Base-by-base conservation (phyloP, 1,140 invertebrate genomes). In the Lycorma delicatula region DNA sequence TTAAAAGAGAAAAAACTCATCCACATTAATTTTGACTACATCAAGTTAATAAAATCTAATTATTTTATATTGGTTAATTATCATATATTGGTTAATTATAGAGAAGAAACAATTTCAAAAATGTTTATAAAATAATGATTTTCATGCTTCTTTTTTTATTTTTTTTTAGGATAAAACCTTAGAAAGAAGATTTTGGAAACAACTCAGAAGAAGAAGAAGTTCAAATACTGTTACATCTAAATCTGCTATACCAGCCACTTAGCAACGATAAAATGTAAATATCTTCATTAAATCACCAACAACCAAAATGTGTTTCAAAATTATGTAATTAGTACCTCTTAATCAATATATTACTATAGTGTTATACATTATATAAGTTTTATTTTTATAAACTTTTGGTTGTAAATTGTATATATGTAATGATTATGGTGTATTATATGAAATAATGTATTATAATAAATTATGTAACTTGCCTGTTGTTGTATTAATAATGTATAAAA, bases 161-260 rank as follows among this genome's bases (percentile, higher is more conserved):
- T 54, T 54, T 29, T 34, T 56, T 22, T 18, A 64, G 58, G 60
- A 64, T 25, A 62, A 60, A 57, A 49, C 52, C 13, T 28, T 64
- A 18, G 63, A 64, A 20, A 46, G 60, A 50, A 53, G 63, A 29
- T 64, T 64, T 48, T 64, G 63, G 63, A 64, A 64, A 38, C 63
- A 64, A 31, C 47, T 64, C 12, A 31, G 60, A 20, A 62, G 61
- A 54, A 62, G 60, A 51, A 36, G 60, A 25, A 38, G 34, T 47
- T 36, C 50, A 36, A 41, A 47, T 18, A 26, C n/a, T 31, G 20
- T 34, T 1, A 53, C 56, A 22, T n/a, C 59, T 7, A 60, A 60
- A 28, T 48, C 59, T 41, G 25, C 53, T 3, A 26, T 60, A 9
- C 26, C 59, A 44, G 51, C 34, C 16, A 51, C 53, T 46, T 60